Evolutionary conservation across 2,113 vertebrate genomes (phyloP).

Genomic region (Aptenodytes patagonicus): DNA sequence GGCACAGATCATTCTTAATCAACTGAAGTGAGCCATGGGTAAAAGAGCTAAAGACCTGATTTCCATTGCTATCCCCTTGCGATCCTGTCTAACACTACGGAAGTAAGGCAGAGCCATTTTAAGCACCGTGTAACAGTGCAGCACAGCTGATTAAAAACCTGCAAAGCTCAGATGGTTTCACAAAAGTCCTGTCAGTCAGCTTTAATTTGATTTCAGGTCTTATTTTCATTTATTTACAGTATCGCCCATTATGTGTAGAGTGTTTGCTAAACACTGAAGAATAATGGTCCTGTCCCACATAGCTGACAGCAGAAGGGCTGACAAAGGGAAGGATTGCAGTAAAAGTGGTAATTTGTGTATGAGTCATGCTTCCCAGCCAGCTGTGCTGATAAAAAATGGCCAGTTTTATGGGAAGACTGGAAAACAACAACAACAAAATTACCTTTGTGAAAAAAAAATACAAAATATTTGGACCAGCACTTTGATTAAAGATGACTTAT

Average conservation of each 20-base stretch:
- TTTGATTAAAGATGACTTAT: background rate
- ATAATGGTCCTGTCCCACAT: background rate
- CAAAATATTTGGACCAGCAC: background rate
- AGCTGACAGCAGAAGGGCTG: constrained; percentile 28
- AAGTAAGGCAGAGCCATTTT: background rate
- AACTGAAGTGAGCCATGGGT: background rate
- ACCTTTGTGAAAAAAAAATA: background rate
- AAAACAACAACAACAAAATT: constrained; percentile 6
- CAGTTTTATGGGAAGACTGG: background rate
- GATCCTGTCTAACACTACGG: accelerated
- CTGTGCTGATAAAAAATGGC: constrained; percentile 31
- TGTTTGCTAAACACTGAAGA: constrained; percentile 32
- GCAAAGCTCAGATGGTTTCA: background rate
- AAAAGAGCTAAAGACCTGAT: background rate
- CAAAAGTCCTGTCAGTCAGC: constrained; percentile 9
- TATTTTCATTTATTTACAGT: constrained; percentile 34
- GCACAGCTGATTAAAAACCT: background rate
- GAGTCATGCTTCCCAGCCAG: constrained; percentile 23
- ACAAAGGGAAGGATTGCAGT: constrained; percentile 27
- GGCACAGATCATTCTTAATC: background rate
- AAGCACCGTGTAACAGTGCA: background rate
- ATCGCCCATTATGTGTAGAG: background rate
- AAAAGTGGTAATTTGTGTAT: constrained; percentile 34
- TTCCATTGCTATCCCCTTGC: background rate
- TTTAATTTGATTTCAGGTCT: background rate